Base-by-base conservation (phyloP, 2,888 invertebrate genomes). In the Escarpia spicata region DNA sequence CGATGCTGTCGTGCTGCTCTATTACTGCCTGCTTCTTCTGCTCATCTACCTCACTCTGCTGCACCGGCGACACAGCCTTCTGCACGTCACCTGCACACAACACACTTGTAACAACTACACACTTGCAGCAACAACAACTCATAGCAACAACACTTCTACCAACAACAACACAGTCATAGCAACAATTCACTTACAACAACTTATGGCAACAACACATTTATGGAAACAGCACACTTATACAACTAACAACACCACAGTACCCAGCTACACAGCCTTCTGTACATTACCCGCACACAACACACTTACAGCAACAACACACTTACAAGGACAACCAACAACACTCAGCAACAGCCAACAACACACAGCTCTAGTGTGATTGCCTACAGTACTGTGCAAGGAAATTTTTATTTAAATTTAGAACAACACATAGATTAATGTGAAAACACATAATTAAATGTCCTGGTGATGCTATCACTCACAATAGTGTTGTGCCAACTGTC, bases 1-100 rank as follows among this genome's bases (percentile, higher is more conserved):
- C 97, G 60, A 97, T 96, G 93, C 95, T 96, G 92, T 97, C 97
- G 94, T 97, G 96, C 92, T 95, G 95, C 37, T 95, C 93, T 91
- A 94, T 95, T 9, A 95, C 95, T 60, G 95, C 93, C 92, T 95
- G 95, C 92, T 95, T 95, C 44, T 93, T 94, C n/a, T 94, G 95
- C 60, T 93, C 94, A 92, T 95, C 95, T 10, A 95, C 95, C 93
- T 95, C 95, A 10, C 94, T 95, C 91, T 95, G 95, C 15, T 93
- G 91, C 26, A 94, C 92, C 0, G 94, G 93, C 43, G 95, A 95
- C 44, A 97, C 95, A 45, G 95, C 96, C 95, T 96, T 96, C 93
- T 96, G 95, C 92, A 96, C 96, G 93, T 96, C 96, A 94, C 95
- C 96, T 97, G 92, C 12, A 92, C 92, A 60, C 60, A 60, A 60